Evolutionary conservation across 2,888 invertebrate species (phyloP), one percentile per base, ranked within the genome.

Genomic region (Dynastes hyllus): DNA sequence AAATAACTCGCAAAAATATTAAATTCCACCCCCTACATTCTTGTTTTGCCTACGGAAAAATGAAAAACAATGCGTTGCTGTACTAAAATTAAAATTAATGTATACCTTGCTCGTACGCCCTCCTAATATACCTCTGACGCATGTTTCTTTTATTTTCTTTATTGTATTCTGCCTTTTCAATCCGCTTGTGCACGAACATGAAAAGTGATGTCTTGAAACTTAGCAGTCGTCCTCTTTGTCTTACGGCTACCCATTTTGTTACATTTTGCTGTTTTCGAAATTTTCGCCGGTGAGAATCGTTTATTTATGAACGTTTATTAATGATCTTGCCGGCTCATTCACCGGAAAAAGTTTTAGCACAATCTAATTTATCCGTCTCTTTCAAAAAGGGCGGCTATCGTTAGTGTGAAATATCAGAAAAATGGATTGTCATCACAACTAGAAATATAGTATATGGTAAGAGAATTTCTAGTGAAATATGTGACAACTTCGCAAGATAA

Each of bases 131-230:
- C 32, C 27, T 45, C 67, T 9, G 50, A 50, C 50, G 67, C 27
- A 67, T 27, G 16, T 50, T 50, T 67, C 67, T 16, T 67, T 27
- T 50, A 45, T 67, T 67, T 63, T 45, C 32, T 32, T 63, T 63
- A 32, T 63, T 63, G n/a, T 63, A 63, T 63, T 67, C 50, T 27
- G 50, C 67, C 32, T 50, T 67, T 67, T 58, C 71, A 58, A 37
- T 58, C 71, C 29, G 53, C 50, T 69, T 69, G 11, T 67, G 16
- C 5, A 27, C 51, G 27, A 51, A 69, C 37, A 55, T 37, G 58
- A 73, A 58, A 73, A 73, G 40, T 73, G 73, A 73, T 8, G 37
- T 73, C 58, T 40, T 16, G 40, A 55, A 73, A 58, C 58, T 40
- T 73, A 73, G 22, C 73, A 61, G 58, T 58, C 55, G 40, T 71